These are phyloP conservation scores for Centropyge bicolor DNA, from an alignment of 2,797 vertebrate species.

Conservation along the genomic window DNA sequence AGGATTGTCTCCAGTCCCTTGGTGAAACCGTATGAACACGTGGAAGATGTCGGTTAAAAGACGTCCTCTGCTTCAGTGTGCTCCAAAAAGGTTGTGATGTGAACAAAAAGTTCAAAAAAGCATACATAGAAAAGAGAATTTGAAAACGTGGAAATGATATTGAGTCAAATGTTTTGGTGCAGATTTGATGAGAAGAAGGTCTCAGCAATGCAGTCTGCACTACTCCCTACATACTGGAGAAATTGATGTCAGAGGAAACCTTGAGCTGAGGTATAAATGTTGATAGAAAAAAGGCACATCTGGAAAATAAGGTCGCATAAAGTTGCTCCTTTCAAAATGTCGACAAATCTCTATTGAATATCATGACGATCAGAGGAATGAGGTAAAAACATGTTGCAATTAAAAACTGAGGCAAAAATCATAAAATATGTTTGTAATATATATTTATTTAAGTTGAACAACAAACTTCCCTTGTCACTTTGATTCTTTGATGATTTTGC, in stretches of 20 bases:
- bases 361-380: neutral
- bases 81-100: no score
- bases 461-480: neutral
- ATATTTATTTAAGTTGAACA: neutral
- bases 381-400: neutral
- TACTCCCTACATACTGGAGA: neutral
- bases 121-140: neutral
- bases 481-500: neutral
- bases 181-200: neutral
- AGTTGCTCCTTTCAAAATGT: neutral
- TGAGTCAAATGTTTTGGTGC: neutral
- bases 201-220: neutral
- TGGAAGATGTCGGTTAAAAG: no score
- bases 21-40: conserved; percentile 18
- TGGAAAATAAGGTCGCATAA: neutral
- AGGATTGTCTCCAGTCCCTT: conserved; percentile 11
- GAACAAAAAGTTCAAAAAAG: neutral
- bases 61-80: no score
- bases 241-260: neutral
- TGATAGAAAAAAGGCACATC: neutral
- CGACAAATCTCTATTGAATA: neutral
- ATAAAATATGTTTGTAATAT: neutral
- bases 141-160: neutral
- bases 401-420: neutral
- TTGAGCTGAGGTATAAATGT: conserved; percentile 15